Base-by-base conservation (phyloP, 2,113 vertebrate species). In the Thalassarche chlororhynchos region DNA sequence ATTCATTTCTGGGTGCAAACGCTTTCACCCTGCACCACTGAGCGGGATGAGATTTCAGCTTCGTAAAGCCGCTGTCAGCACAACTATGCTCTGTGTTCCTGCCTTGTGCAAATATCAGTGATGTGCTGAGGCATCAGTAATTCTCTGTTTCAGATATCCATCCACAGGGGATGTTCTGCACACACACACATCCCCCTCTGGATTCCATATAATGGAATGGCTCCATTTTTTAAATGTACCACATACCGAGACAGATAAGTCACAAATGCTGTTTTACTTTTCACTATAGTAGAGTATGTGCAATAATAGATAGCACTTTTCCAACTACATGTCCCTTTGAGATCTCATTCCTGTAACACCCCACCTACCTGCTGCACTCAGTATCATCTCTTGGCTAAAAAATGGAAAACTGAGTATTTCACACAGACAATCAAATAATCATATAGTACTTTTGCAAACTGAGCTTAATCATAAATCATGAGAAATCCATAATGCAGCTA, bases 161-260 rank as follows among this genome's bases (percentile, higher is more conserved):
- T 38, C 28, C 65, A 55, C 32, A 38, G 21, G 12, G 7, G 6
- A 42, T 74, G 4, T 38, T 77, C 54, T 78, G 20, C 24, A 70
- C 13, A 51, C 8, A 8, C 0, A 0, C 10, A 31, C 7, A 8
- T 24, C 3, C 5, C 18, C 2, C 60, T 96, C 28, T 8, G 7
- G 21, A 38, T 47, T 58, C 26, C 11, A 26, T 44, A 14, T 31
- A 18, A 46, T 55, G 17, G 14, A 5, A 21, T 47, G n/a, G 7
- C 12, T 72, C 14, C 6, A 7, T 17, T 47, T 89, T 89, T 61
- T 1, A 77, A 58, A 58, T 1, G 1, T 28, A 31, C 20, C 14
- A 19, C 16, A 7, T 40, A 12, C 29, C n/a, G 32, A 85, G 31
- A 42, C 3, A 66, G 9, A 10, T 28, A 70, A 83, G 6, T 40